Base-by-base conservation (phyloP, 2,888 invertebrate species). In the Drosophila maculinotata region DNA sequence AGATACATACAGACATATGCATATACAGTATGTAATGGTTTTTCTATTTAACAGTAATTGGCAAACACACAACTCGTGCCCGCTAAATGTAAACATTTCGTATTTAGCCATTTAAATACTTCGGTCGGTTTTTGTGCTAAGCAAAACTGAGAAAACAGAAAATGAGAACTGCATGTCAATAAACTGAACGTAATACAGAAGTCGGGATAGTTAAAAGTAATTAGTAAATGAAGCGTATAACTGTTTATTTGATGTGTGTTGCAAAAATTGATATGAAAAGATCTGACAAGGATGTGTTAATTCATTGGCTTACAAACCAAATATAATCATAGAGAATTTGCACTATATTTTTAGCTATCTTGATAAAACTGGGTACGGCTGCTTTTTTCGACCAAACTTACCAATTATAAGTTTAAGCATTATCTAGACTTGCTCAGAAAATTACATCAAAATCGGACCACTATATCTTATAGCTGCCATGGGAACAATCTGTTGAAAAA, bases 31-130 rank as follows among this genome's bases (percentile, higher is more conserved):
- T 69, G 59, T 49, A 48, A 49, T 64, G 39, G 10, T 9, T 60
- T 62, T 52, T 20, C 59, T 41, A 60, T 69, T 72, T 53, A 73
- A 69, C 56, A 35, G 59, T 73, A 74, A 73, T 70, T 73, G 66
- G 58, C 49, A 58, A 23, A 54, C 31, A 30, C 49, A 62, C 36
- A 52, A 58, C 62, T 75, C 79, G 82, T 79, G 79, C 60, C 53
- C 45, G 47, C 59, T 10, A 48, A 60, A 58, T 69, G 70, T 68
- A 65, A 78, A 68, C 67, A 68, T 54, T 62, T 38, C 28, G 39
- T 51, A 63, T 35, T n/a, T 54, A 42, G 42, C 47, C 54, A 52
- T 41, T 41, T 20, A 6, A 38, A 52, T 45, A 7, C 9, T 28
- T 15, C 23, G 42, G 5, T 17, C 1, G 26, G 14, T 4, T 42